phyloP scores from a whole-genome alignment of 2,888 invertebrate genomes.

The Tiphia femorata region DNA sequence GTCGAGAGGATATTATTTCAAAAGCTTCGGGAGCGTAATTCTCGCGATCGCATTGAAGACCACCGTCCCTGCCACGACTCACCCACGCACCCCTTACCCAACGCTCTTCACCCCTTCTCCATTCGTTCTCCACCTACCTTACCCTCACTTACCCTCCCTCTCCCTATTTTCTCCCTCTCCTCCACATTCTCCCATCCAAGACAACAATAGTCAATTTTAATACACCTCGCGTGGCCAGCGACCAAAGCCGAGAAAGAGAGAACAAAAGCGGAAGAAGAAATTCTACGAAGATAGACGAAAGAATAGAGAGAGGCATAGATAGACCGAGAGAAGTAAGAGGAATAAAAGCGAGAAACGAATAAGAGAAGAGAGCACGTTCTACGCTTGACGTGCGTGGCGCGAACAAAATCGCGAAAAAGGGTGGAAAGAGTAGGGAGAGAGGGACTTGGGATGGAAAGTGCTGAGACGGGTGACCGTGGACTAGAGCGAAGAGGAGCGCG shows the following conservation, averaged over 20 bases:
- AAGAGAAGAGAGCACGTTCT: constrained; percentile 18
- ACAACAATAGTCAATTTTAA: constrained; percentile 57
- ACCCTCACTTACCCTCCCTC: background rate
- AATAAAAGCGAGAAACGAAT: background rate
- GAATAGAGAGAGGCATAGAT: background rate
- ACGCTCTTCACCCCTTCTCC: constrained; percentile 11
- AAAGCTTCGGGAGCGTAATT: constrained; percentile 51
- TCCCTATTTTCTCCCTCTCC: constrained; percentile 13
- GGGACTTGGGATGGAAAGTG: background rate
- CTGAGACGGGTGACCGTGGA: background rate
- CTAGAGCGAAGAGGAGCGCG: background rate
- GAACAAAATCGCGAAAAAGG: constrained; percentile 46
- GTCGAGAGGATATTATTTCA: constrained; percentile 50
- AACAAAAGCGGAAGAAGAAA: background rate
- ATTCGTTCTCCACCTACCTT: background rate
- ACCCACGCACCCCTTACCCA: constrained; percentile 9
- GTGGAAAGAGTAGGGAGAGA: background rate
- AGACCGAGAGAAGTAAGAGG: background rate
- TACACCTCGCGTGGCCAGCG: constrained; percentile 40
- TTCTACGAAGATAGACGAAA: constrained; percentile 1
- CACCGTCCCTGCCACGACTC: constrained; percentile 28
- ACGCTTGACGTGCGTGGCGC: constrained; percentile 49
- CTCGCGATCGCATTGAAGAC: constrained; percentile 51
- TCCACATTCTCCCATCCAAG: constrained; percentile 14
- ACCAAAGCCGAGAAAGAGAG: constrained; percentile 9